Evolutionary conservation across 2,888 invertebrate species (phyloP).

Genomic region (Schizaphis graminum): DNA sequence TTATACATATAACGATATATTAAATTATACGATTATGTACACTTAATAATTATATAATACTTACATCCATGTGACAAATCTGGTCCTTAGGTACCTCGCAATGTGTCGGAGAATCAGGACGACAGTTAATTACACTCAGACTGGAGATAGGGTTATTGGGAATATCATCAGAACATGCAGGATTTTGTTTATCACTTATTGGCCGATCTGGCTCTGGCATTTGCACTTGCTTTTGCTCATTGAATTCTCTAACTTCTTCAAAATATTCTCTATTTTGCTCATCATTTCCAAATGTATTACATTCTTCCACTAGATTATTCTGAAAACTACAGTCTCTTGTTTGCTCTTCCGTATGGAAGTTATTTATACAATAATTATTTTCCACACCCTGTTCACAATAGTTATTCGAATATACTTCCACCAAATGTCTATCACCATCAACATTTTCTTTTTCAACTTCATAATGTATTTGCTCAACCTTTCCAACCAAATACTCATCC

Average conservation of each 20-base stretch:
- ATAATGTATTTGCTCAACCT: slow-evolving; percentile 2
- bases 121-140: slow-evolving; percentile 56
- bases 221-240: not conserved
- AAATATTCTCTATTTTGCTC: not conserved
- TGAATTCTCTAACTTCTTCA: slow-evolving; percentile 32
- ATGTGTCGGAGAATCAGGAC: slow-evolving; percentile 55
- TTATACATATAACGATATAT: not conserved
- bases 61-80: slow-evolving; percentile 29
- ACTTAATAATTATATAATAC: slow-evolving; percentile 14
- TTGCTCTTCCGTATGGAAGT: slow-evolving; percentile 29
- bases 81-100: slow-evolving; percentile 56
- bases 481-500: slow-evolving; percentile 74
- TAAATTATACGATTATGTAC: not conserved
- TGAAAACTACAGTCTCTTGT: slow-evolving; percentile 52
- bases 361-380: slow-evolving; percentile 16
- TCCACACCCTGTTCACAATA: not conserved
- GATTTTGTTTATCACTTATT: not conserved
- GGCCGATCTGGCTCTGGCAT: not conserved
- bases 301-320: slow-evolving; percentile 31
- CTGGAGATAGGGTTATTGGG: slow-evolving; percentile 45
- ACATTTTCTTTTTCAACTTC: not conserved
- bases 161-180: slow-evolving; percentile 53
- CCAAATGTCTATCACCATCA: slow-evolving; percentile 29
- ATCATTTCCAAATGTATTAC: slow-evolving; percentile 22
- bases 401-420: not conserved